Base-by-base conservation (phyloP, 30 jellyfish, hydroid and myxozoan species). In the Hydractinia symbiolongicarpus region DNA sequence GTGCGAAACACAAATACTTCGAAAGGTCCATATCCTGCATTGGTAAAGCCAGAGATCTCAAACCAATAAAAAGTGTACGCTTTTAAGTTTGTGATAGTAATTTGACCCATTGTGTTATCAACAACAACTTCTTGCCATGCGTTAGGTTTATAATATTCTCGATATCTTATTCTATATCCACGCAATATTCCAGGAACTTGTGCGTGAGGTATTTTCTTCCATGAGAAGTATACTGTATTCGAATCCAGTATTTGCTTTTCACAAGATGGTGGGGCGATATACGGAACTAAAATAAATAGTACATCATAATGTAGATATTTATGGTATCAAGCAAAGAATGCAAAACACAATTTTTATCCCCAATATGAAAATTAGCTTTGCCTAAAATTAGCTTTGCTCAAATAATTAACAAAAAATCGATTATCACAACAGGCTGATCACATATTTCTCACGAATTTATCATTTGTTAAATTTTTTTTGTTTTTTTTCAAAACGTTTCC, bases 151-250 rank as follows among this genome's bases (percentile, higher is more conserved):
- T 19, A 71, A 50, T 71, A 71, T 20, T 30, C 9, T 19, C 52
- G 21, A 15, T 71, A 71, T 15, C 17, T 71, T 9, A 71, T 13
- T 71, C 51, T 54, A 71, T 71, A 71, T 71, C 68, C 80, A 8
- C 9, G 9, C 52, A 71, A 71, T 7, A 53, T 50, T 20, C 80
- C 80, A 71, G 80, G 80, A 54, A 71, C 80, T 19, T 71, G 80
- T 30, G 21, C 60, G 21, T 20, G 1, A 49, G 60, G 55, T 7
- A 71, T 71, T 6, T 0, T 5, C 21, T 71, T 58, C 80, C 80
- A 71, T 30, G 55, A 6, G 68, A 71, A 71, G 60, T n/a, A 71
- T 7, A 71, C 80, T 19, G 80, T 71, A 15, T 19, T 50, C 13
- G 21, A 49, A 15, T 50, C 60, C 8, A 71, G 80, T 30, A 71